Conservation (phyloP, 2,888 invertebrate species). For the Pristionchus exspectatus region DNA sequence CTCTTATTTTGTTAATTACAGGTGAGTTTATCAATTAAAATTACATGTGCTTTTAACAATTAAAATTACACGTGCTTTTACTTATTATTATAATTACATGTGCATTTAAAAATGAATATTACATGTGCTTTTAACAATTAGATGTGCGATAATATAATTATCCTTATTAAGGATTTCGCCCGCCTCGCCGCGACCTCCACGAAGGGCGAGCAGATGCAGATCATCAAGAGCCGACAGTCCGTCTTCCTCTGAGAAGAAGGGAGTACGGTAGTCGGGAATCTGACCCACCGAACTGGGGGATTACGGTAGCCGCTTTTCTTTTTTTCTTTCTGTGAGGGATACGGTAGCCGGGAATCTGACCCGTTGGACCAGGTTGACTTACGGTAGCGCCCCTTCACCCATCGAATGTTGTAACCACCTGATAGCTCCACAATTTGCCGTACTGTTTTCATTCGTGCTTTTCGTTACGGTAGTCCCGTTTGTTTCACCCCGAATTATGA, state of each 20-base stretch:
- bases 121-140: too few relatives aligned
- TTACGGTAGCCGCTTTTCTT: not conserved
- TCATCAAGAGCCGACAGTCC: slow-evolving; percentile 6
- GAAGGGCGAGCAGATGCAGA: slow-evolving; percentile 18
- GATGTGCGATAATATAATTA: not conserved
- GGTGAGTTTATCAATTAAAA: too few relatives aligned
- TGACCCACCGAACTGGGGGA: not conserved
- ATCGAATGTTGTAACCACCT: not conserved
- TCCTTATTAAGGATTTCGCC: not conserved
- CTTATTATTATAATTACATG: too few relatives aligned
- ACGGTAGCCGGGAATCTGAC: not conserved
- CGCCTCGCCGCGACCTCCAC: not conserved
- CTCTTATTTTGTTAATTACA: too few relatives aligned
- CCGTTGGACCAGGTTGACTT: not conserved
- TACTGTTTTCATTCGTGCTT: not conserved
- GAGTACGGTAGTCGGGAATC: not conserved
- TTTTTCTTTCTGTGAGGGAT: not conserved
- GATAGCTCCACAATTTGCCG: not conserved
- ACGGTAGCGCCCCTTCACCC: not conserved
- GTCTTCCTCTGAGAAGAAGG: not conserved
- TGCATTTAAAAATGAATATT: too few relatives aligned
- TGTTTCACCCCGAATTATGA: not conserved
- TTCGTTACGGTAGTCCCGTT: not conserved
- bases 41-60: too few relatives aligned
- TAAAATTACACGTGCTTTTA: too few relatives aligned